These are phyloP conservation scores for Aporophyla lueneburgensis DNA, from an alignment of 2,888 invertebrate species.

Conservation along the genomic window DNA sequence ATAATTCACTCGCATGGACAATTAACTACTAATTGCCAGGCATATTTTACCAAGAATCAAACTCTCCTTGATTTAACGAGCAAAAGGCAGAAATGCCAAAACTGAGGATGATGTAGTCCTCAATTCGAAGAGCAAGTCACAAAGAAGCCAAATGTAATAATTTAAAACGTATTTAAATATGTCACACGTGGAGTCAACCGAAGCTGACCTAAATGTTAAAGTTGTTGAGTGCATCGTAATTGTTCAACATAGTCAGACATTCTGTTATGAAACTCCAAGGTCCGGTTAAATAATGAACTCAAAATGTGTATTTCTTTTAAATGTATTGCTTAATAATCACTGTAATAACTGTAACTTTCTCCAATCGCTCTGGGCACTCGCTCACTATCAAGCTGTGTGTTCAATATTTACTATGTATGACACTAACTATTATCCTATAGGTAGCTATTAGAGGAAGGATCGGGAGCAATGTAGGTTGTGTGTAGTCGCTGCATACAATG, in stretches of 20 bases:
- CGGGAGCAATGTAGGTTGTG: constrained; percentile 16
- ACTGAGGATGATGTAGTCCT: constrained; percentile 4
- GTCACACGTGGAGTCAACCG: constrained; percentile 48
- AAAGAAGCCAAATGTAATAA: constrained; percentile 29
- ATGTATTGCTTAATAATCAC: not conserved
- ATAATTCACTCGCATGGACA: constrained; percentile 5
- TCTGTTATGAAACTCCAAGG: constrained; percentile 38
- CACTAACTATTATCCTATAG: constrained; percentile 3
- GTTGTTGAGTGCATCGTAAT: constrained; percentile 51
- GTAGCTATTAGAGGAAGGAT: constrained; percentile 7
- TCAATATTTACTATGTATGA: not conserved
- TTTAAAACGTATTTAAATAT: constrained; percentile 48
- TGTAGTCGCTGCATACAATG: constrained; percentile 25
- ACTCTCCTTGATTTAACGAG: constrained; percentile 14
- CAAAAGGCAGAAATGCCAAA: not conserved
- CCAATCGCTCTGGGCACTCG: not conserved
- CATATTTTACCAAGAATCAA: not conserved
- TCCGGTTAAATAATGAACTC: constrained; percentile 12
- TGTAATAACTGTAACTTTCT: constrained; percentile 14
- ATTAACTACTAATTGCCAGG: constrained; percentile 19
- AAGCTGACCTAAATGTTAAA: constrained; percentile 65
- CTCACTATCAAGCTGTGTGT: not conserved
- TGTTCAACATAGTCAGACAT: constrained; percentile 41
- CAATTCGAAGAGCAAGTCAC: constrained; percentile 24
- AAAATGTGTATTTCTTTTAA: constrained; percentile 16